Evolutionary conservation across 2,888 invertebrate species (phyloP), one percentile per base, ranked within the genome.

Genomic region (Rotaria macrura): DNA sequence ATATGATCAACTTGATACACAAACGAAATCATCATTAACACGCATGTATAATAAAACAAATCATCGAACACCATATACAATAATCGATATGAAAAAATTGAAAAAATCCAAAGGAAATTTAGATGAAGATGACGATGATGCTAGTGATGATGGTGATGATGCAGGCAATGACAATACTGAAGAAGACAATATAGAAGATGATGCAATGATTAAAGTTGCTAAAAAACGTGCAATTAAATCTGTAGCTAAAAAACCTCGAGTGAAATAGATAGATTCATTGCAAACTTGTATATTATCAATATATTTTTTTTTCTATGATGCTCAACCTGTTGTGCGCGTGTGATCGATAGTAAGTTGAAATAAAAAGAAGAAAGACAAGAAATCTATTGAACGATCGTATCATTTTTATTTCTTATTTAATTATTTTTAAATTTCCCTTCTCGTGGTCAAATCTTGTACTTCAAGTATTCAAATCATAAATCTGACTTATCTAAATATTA

Each of bases 131-230:
- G 86, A 54, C 49, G 83, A 49, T n/a, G 86, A 85, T 40, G 85
- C 84, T 12, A 54, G 12, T 12, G 47, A 43, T 9, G 85, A 43
- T 83, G 49, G 65, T 57, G 79, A 85, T n/a, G 85, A 83, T 14
- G 85, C 29, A 12, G 65, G 47, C 25, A 79, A 83, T 14, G 74
- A 86, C 6, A 57, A 85, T 34, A 55, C 55, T 23, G 86, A 84
- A 34, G 25, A 43, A 83, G n/a, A 1, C 6, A 20, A 83, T 47
- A 49, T 79, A 20, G 43, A 49, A 34, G 29, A 65, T 29, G 84
- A 84, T 85, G 86, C 84, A 43, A 84, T 85, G 86, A 86, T 86
- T n/a, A 86, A 86, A 49, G 84, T 84, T 2, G 49, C 85, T 29
- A 85, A 85, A 84, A 47, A 72, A 65, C 84, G 84, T 49, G 65